Percentiles rank a stretch among this genome's conserved stretches.
Conservation (phyloP, 1,140 invertebrate species). For the Drosophila oshimai region DNA sequence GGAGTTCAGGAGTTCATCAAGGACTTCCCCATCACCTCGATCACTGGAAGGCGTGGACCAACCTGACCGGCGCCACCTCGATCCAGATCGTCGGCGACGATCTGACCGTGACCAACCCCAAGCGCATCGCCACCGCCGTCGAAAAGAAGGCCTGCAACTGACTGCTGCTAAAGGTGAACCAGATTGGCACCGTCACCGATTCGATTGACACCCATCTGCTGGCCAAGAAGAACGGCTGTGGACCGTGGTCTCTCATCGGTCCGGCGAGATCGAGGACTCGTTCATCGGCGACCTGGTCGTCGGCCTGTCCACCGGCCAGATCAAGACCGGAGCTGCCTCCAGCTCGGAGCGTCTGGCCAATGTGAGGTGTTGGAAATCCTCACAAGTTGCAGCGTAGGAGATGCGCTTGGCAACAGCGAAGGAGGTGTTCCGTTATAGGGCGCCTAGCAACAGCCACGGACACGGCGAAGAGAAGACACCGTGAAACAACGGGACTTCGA, state of each 20-base stretch:
- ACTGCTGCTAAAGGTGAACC: constrained; percentile 98
- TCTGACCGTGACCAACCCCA: constrained; percentile 96
- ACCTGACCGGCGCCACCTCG: constrained; percentile 89
- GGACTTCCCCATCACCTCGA: constrained; percentile 97
- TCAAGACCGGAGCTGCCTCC: constrained; percentile 99
- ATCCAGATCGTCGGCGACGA: constrained; percentile 99
- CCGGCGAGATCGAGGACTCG: constrained; percentile 99
- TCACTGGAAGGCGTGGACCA: constrained; percentile 98
- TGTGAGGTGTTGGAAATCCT: no score
- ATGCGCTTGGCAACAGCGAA: no score
- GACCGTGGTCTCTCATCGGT: constrained; percentile 99
- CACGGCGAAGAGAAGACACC: no score
- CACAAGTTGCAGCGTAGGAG: no score
- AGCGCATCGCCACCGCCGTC: constrained; percentile 97
- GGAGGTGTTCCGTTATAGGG: no score
- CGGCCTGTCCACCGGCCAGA: constrained; percentile 98
- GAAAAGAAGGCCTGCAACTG: constrained; percentile 99
- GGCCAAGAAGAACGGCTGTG: constrained; percentile 97
- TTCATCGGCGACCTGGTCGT: constrained; percentile 99
- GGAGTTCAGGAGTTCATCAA: constrained; percentile 96
- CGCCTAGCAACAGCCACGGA: no score
- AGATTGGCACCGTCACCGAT: constrained; percentile 99
- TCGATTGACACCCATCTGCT: constrained; percentile 97
- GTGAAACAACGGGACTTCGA: no score
- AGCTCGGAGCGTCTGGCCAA: constrained; percentile 98